Evolutionary conservation across 2,113 vertebrate species (phyloP), one percentile per base, ranked within the genome.

Genomic region (Platichthys stellatus): DNA sequence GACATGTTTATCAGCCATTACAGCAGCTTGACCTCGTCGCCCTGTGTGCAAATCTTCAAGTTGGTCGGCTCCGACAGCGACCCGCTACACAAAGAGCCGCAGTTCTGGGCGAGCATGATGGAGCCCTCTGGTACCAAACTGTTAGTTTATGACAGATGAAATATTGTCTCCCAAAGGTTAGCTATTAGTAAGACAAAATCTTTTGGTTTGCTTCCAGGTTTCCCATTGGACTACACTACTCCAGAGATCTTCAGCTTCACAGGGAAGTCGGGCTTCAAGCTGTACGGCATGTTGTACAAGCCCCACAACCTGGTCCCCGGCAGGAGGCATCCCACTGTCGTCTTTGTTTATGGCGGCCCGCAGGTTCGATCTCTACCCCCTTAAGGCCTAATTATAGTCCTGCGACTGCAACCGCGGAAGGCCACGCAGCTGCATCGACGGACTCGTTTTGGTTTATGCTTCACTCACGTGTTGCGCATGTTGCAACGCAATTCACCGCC

Each of bases 1-100:
- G 97, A 99, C 92, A 95, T 98, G 97, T 98, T 99, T 69, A 86
- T 99, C 92, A 98, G 96, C 88, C 97, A 98, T 84, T 98, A 97
- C 90, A 99, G 97, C 94, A 98, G 95, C 0, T 95, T 98, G 80
- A 94, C 94, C 90, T 93, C 94, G 0, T 93, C 97, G 0, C 97
- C 97, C 13, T 97, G 97, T 0, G 97, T 99, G 66, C 97, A 98
- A 3, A 94, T 99, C 82, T 99, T 96, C 89, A 97, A 96, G 88
- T 95, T 99, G 88, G 92, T 81, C 0, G 95, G 96, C 78, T 80
- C 95, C 0, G 96, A 97, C 0, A 89, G 92, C 0, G 96, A 97
- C 90, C 96, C 96, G 0, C 93, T 97, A 40, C 96, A 97, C 93
- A 97, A 95, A 90, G 95, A 96, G 82, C 96, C 97, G 0, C 94